These are phyloP conservation scores for Drosophila pullipes DNA, from an alignment of 2,888 invertebrate species.

Conservation along the genomic window DNA sequence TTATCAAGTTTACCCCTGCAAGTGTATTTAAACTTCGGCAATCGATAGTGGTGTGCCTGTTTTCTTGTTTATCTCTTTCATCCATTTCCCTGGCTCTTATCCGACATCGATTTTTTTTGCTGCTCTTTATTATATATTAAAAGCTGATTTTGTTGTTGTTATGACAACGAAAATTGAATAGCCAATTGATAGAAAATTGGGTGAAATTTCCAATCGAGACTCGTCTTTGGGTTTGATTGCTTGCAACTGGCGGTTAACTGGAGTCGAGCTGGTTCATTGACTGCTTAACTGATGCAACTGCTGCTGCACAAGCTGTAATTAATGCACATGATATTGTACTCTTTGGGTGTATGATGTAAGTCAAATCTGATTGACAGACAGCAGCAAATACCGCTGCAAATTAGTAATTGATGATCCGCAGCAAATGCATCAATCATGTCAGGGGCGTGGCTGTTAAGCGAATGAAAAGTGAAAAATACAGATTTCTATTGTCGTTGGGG, in stretches of 20 bases:
- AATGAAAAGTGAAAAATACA: constrained; percentile 67
- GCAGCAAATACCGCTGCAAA: constrained; percentile 44
- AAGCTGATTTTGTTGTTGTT: constrained; percentile 60
- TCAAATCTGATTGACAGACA: constrained; percentile 45
- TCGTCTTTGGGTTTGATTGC: constrained; percentile 6
- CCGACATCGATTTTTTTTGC: constrained; percentile 29
- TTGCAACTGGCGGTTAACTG: constrained; percentile 17
- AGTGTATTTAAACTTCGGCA: constrained; percentile 17
- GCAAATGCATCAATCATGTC: constrained; percentile 63
- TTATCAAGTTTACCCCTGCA: not conserved
- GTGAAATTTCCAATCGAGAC: constrained; percentile 56
- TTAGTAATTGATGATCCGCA: constrained; percentile 70
- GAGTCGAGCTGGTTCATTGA: constrained; percentile 61
- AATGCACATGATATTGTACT: constrained; percentile 68
- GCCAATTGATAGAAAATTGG: constrained; percentile 74
- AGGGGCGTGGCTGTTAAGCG: constrained; percentile 64
- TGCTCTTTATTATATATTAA: constrained; percentile 59
- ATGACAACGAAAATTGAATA: constrained; percentile 65
- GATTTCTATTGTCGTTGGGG: constrained; percentile 45
- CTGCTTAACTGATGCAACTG: constrained; percentile 72
- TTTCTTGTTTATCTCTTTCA: constrained; percentile 4
- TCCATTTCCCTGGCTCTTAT: constrained; percentile 18
- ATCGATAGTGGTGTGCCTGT: not conserved
- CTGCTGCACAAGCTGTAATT: constrained; percentile 57
- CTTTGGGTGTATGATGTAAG: constrained; percentile 63